These are phyloP conservation scores for Ligdia adustata DNA, from an alignment of 2,888 invertebrate species.

Conservation along the genomic window DNA sequence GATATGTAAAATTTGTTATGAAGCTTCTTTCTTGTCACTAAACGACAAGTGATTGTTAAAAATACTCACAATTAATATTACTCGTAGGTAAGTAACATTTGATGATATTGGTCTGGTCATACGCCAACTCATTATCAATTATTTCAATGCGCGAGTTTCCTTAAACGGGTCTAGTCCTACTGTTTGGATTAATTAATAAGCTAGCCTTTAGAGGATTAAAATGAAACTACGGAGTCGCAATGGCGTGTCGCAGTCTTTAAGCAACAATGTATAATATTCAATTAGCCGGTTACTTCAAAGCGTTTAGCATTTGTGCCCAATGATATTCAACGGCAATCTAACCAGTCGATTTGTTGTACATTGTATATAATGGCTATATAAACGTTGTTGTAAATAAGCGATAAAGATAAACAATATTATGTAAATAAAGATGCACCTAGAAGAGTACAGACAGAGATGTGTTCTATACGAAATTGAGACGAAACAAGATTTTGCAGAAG, in stretches of 20 bases:
- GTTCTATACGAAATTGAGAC: too few species aligned
- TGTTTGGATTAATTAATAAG: conserved; percentile 52
- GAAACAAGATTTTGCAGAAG: too few species aligned
- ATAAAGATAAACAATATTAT: too few species aligned
- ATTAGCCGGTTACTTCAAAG: conserved; percentile 63
- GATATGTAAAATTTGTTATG: too few species aligned
- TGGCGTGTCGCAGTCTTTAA: conserved; percentile 47
- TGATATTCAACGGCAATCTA: conserved; percentile 26
- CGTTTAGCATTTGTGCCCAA: conserved; percentile 40
- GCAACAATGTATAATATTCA: conserved; percentile 65
- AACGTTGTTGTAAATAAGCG: conserved; percentile 9
- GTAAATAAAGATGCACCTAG: too few species aligned
- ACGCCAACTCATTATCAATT: too few species aligned
- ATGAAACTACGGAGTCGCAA: conserved; percentile 29
- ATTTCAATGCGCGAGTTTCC: neutral
- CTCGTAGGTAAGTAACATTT: too few species aligned
- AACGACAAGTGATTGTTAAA: too few species aligned
- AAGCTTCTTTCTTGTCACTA: too few species aligned
- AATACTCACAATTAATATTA: too few species aligned
- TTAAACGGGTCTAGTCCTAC: conserved; percentile 24
- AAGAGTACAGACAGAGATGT: too few species aligned
- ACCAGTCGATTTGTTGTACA: conserved; percentile 28
- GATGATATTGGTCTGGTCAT: too few species aligned
- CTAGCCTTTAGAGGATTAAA: conserved; percentile 44
- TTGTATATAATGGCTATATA: conserved; percentile 24